These are phyloP conservation scores for Metalampra italica DNA, from an alignment of 2,888 invertebrate genomes.

Conservation along the genomic window DNA sequence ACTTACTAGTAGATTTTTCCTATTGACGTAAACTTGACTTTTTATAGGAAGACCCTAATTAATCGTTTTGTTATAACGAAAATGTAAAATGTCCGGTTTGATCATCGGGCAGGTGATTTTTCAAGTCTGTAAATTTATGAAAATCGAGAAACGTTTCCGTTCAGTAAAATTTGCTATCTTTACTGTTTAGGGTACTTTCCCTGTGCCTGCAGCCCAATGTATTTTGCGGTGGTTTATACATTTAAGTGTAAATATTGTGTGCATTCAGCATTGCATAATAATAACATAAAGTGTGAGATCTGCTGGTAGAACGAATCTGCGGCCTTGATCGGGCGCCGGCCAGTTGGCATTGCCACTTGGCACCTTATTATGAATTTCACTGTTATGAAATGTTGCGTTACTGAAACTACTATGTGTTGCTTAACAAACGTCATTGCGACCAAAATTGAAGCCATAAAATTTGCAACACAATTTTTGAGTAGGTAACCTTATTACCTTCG, in stretches of 20 bases:
- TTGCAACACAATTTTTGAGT: slow-evolving; percentile 4
- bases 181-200: no score
- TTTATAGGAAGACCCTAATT: no score
- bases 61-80: no score
- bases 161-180: no score
- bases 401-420: slow-evolving; percentile 42
- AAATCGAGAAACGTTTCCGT: no score
- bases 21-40: no score
- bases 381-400: slow-evolving; percentile 53
- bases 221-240: no score
- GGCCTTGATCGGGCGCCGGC: slow-evolving; percentile 37
- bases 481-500: neutral
- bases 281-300: slow-evolving; percentile 9
- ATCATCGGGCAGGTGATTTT: no score
- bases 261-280: neutral
- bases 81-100: no score
- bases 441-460: slow-evolving; percentile 17
- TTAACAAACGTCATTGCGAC: slow-evolving; percentile 31
- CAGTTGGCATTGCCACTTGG: slow-evolving; percentile 46
- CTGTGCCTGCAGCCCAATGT: no score
- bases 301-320: slow-evolving; percentile 11
- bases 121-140: no score
- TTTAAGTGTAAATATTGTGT: neutral
- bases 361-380: slow-evolving; percentile 51
- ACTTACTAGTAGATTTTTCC: no score